A percentile compares a stretch with the other conserved stretches of the same genome.
Conservation (phyloP, 2,888 invertebrate genomes). For the Rotaria sp. region DNA sequence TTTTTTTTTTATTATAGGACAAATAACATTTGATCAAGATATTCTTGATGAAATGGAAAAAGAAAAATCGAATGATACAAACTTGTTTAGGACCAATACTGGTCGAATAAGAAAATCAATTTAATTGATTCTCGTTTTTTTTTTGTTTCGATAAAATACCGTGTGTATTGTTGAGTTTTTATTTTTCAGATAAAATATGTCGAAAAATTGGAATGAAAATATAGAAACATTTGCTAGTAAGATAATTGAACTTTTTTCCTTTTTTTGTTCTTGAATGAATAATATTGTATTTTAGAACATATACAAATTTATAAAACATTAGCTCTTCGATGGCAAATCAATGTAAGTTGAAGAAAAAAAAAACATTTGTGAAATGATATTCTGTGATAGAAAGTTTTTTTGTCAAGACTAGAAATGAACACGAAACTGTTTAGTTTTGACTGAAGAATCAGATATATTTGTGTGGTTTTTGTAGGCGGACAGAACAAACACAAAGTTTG, state of each 20-base stretch:
- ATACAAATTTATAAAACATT: slow-evolving; percentile 1
- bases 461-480: too few relatives aligned
- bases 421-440: too few relatives aligned
- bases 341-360: neutral
- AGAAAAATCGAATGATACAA: neutral
- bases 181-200: neutral
- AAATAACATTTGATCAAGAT: slow-evolving; percentile 15
- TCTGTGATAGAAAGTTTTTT: too few relatives aligned
- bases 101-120: neutral
- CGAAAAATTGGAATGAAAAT: slow-evolving; percentile 5
- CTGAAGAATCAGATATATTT: too few relatives aligned
- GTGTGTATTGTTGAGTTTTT: neutral
- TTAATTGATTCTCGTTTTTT: neutral
- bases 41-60: neutral
- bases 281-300: neutral
- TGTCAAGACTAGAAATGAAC: too few relatives aligned
- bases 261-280: too few relatives aligned
- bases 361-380: too few relatives aligned
- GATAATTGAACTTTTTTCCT: neutral
- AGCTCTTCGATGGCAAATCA: slow-evolving; percentile 1
- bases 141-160: neutral
- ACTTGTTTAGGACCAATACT: neutral
- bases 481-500: too few relatives aligned
- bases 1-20: neutral
- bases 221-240: slow-evolving; percentile 12